Evolutionary conservation across 2,797 vertebrate genomes (phyloP), one percentile per base, ranked within the genome.

Genomic region (Paratrypauchen microcephalus): DNA sequence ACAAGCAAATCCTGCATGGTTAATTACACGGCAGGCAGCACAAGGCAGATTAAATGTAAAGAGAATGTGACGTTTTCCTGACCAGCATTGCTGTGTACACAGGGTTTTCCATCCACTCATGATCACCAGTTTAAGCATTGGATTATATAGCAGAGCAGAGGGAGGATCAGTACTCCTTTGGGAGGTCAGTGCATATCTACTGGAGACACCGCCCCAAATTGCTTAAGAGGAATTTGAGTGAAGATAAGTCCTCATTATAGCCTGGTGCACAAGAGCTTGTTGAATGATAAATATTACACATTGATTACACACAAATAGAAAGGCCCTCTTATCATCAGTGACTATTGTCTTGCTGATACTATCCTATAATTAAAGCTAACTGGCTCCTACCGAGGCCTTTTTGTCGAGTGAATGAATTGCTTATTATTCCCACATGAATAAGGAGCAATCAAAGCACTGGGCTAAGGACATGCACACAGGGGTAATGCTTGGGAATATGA

Each of bases 91-190:
- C n/a, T 4, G 7, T 55, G 21, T 55, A 55, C 12, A 24, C 21
- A 23, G 52, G 21, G 21, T 21, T 55, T 58, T 28, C 6, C 26
- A 58, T 28, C 18, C 6, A 28, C 28, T 92, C 84, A 88, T 85
- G 87, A 88, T 90, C 86, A 91, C 90, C 92, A 93, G 88, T 90
- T 92, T 90, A 93, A 94, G 91, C 86, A 87, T 88, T 87, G 56
- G 52, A 56, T 58, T 69, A 81, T 68, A 81, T 81, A 13, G 48
- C 24, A 68, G 74, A 83, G 84, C 73, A 82, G 64, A 62, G 74
- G 71, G 78, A 78, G 71, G 79, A 82, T 69, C 70, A 68, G 73
- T 76, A 55, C 69, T 79, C 73, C 70, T 75, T 41, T 55, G 64
- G 52, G 81, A 83, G 88, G 85, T 89, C 86, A 85, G 64, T 65